Percentiles rank a stretch among this genome's conserved stretches.
These are phyloP conservation scores for Nettapus auritus DNA, from an alignment of 2,113 vertebrate species.

Conservation along the genomic window DNA sequence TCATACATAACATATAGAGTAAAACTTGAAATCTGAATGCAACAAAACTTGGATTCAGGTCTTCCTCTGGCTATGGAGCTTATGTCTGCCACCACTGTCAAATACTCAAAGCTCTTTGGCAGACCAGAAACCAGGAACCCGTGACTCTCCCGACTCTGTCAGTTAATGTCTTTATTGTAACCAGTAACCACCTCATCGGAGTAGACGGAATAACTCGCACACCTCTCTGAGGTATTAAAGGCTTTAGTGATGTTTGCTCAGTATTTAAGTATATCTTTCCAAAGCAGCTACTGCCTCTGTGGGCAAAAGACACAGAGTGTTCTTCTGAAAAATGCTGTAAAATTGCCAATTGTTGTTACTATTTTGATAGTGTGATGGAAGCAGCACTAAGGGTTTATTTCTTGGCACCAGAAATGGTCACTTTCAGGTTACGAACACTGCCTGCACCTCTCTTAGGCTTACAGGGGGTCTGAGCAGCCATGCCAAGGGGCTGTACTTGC, in stretches of 20 bases:
- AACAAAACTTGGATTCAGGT: background rate
- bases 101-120: background rate
- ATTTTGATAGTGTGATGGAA: background rate
- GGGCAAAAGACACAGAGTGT: background rate
- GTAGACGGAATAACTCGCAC: background rate
- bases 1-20: rapidly evolving
- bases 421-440: background rate
- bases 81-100: background rate
- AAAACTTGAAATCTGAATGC: background rate
- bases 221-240: background rate
- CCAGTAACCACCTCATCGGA: background rate
- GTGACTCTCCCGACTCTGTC: background rate
- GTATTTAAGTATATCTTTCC: background rate
- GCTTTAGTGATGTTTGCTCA: background rate
- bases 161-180: background rate
- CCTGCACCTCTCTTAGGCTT: background rate
- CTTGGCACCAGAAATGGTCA: background rate
- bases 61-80: background rate
- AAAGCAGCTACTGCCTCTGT: background rate
- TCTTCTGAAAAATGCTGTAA: background rate
- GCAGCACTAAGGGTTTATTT: background rate
- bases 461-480: background rate
- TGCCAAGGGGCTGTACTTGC: background rate
- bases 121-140: background rate
- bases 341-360: background rate